Conservation (phyloP, 1,140 invertebrate genomes). For the Stratiolaelaps scimitus region DNA sequence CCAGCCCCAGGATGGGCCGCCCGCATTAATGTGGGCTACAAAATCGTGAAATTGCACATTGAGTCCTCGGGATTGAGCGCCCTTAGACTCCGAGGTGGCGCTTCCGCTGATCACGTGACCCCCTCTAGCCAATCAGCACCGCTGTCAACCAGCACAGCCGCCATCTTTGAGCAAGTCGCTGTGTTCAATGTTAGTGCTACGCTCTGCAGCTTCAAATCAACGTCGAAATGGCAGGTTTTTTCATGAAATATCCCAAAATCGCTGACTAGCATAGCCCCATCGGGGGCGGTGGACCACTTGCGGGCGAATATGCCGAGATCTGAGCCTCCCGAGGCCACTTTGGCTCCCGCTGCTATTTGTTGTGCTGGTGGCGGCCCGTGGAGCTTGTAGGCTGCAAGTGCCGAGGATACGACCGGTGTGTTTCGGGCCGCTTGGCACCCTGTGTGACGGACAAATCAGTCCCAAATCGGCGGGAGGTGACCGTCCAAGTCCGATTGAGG, state of each 20-base stretch:
- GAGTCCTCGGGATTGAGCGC: conserved; percentile 2
- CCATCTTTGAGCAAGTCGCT: conserved; percentile 27
- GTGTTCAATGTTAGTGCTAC: conserved; percentile 28
- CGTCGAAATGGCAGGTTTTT: conserved; percentile 26
- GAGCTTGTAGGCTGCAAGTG: conserved; percentile 4
- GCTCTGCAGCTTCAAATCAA: conserved; percentile 28
- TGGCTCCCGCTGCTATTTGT: not conserved
- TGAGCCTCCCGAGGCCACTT: not conserved
- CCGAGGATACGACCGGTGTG: conserved; percentile 26
- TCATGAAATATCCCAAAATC: conserved; percentile 10
- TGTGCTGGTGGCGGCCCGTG: conserved; percentile 3
- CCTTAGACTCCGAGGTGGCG: conserved; percentile 24
- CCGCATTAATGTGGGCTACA: not conserved
- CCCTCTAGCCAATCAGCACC: conserved; percentile 3
- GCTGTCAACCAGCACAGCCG: conserved; percentile 25
- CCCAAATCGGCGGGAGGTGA: too few relatives aligned
- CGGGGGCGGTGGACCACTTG: not conserved
- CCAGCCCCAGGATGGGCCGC: not conserved
- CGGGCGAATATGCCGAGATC: not conserved
- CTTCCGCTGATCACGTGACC: conserved; percentile 26
- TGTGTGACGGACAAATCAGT: too few relatives aligned
- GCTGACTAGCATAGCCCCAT: not conserved
- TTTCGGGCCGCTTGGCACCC: not conserved
- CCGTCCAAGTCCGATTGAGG: too few relatives aligned
- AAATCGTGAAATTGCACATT: not conserved